Evolutionary conservation across 2,888 invertebrate species (phyloP).

Genomic region (Ctenicera cuprea): DNA sequence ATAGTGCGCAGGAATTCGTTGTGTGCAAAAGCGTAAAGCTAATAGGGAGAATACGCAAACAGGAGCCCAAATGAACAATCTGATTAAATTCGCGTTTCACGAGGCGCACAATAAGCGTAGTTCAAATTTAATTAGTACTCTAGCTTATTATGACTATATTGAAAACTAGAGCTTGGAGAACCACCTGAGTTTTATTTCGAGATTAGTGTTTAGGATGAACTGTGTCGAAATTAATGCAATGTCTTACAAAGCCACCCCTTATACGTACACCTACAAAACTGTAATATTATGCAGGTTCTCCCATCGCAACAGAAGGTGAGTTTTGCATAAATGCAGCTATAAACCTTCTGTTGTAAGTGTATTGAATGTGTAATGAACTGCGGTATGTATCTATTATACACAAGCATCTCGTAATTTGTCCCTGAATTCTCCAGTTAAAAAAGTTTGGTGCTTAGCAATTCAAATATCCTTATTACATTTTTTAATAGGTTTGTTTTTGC

Average conservation of each 20-base stretch:
- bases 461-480: constrained; percentile 43
- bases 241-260: constrained; percentile 16
- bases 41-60: constrained; percentile 40
- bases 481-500: constrained; percentile 34
- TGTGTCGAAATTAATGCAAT: background rate
- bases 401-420: constrained; percentile 45
- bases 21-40: constrained; percentile 28
- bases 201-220: background rate
- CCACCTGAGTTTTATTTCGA: background rate
- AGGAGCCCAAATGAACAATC: constrained; percentile 42
- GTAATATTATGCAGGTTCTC: constrained; percentile 39
- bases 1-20: constrained; percentile 26
- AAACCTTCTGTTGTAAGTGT: constrained; percentile 40
- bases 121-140: constrained; percentile 43
- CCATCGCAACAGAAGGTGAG: constrained; percentile 1
- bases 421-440: constrained; percentile 38
- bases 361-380: constrained; percentile 50
- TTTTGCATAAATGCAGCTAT: constrained; percentile 49
- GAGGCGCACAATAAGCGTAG: constrained; percentile 39
- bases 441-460: constrained; percentile 41
- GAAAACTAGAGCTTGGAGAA: constrained; percentile 13
- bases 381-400: constrained; percentile 49
- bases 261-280: background rate
- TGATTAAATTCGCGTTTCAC: constrained; percentile 41
- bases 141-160: constrained; percentile 33